A percentile compares a stretch with the other conserved stretches of the same genome.
phyloP scores from a whole-genome alignment of 1,140 invertebrate species.

The Drosophila ambigua region DNA sequence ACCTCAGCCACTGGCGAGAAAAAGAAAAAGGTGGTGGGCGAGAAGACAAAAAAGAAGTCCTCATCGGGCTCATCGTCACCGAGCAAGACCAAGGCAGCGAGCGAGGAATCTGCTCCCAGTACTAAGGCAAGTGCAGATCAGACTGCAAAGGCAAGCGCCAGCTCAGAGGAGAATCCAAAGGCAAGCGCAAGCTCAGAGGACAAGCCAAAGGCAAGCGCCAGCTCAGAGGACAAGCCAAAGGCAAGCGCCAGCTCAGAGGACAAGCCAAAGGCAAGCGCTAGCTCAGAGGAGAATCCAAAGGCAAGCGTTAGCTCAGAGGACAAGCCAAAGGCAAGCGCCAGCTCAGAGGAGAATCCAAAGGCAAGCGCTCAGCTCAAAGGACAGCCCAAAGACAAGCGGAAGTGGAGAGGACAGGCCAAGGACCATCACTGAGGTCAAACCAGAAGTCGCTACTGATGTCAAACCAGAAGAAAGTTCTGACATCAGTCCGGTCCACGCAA shows the following conservation, averaged over 20 bases:
- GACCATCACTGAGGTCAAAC: constrained; percentile 10
- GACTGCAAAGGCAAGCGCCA: not conserved
- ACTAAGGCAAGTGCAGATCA: constrained; percentile 20
- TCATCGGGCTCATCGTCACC: constrained; percentile 28
- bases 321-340: not conserved
- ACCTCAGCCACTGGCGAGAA: constrained; percentile 49
- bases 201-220: constrained; percentile 9
- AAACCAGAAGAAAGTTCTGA: constrained; percentile 5
- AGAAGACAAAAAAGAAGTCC: constrained; percentile 39
- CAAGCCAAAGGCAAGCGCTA: constrained; percentile 4
- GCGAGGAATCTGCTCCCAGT: not conserved
- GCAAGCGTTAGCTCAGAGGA: not conserved
- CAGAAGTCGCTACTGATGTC: not conserved
- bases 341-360: constrained; percentile 10
- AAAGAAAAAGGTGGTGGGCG: constrained; percentile 34
- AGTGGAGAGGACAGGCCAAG: constrained; percentile 6
- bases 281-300: constrained; percentile 13
- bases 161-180: not conserved
- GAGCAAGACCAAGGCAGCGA: constrained; percentile 23
- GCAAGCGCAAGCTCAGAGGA: not conserved
- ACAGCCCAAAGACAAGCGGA: constrained; percentile 14
- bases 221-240: constrained; percentile 2
- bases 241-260: not conserved
- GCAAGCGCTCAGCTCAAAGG: constrained; percentile 4
- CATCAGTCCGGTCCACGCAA: constrained; percentile 17